Percentiles rank a stretch among this genome's conserved stretches.
These are phyloP conservation scores for Pygoscelis adeliae DNA, from an alignment of 2,113 vertebrate species.

Conservation along the genomic window DNA sequence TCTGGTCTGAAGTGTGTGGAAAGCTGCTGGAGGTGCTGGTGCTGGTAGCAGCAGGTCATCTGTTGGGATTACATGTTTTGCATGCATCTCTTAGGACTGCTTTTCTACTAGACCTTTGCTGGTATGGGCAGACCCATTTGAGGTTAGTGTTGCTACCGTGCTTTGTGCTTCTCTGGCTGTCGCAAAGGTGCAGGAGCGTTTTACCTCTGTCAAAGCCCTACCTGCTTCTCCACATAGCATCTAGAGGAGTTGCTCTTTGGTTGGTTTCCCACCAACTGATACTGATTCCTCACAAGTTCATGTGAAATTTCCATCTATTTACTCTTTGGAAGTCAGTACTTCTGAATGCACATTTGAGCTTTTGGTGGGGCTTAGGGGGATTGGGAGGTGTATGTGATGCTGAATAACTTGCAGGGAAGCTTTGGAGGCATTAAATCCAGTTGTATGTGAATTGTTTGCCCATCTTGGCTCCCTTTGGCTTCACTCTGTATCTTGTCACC, in stretches of 20 bases:
- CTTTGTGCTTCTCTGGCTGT: not conserved
- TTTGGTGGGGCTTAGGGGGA: not conserved
- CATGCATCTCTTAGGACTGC: not conserved
- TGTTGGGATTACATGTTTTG: not conserved
- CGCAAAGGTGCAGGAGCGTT: not conserved
- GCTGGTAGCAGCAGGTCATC: not conserved
- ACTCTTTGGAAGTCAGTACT: not conserved
- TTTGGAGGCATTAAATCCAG: not conserved
- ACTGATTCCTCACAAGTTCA: not conserved
- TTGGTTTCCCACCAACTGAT: not conserved
- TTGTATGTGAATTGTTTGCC: not conserved
- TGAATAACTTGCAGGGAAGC: not conserved
- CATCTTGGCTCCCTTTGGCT: not conserved
- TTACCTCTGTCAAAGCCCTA: not conserved
- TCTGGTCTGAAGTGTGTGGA: not conserved
- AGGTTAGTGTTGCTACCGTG: not conserved
- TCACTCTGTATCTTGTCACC: not conserved
- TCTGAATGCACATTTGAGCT: not conserved
- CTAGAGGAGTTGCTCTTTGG: not conserved
- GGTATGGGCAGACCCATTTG: not conserved
- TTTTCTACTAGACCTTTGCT: not conserved
- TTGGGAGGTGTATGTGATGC: not conserved
- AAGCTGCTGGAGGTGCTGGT: not conserved
- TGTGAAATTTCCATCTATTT: not conserved
- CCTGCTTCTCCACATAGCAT: not conserved